phyloP scores from a whole-genome alignment of 2,797 vertebrate species.

The Sebastes umbrosus region DNA sequence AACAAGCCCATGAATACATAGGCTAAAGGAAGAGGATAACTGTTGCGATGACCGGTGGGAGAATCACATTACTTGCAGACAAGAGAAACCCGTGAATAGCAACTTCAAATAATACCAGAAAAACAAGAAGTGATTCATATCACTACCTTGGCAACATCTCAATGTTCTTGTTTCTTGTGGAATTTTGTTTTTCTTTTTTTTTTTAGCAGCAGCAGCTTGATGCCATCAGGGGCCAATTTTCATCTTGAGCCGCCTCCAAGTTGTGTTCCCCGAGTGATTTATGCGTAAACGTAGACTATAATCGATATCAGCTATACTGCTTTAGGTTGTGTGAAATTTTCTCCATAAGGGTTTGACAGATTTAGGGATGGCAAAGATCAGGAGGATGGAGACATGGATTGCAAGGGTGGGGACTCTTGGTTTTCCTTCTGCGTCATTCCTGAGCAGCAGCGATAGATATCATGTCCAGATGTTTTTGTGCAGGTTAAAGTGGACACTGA shows the following conservation, averaged over 20 bases:
- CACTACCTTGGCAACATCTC: conserved; percentile 44
- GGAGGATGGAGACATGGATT: conserved; percentile 22
- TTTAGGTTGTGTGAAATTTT: conserved; percentile 20
- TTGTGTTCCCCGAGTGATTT: conserved; percentile 40
- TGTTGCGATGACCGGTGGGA: conserved; percentile 24
- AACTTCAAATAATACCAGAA: conserved; percentile 31
- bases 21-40: conserved; percentile 18
- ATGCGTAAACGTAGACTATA: conserved; percentile 33
- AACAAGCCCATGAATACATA: conserved; percentile 14
- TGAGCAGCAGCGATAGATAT: conserved; percentile 33
- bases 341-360: conserved; percentile 22
- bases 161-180: background rate
- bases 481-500: conserved; percentile 19
- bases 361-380: conserved; percentile 46
- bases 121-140: conserved; percentile 37
- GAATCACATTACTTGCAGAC: conserved; percentile 48
- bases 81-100: conserved; percentile 34
- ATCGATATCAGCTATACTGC: conserved; percentile 34
- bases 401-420: conserved; percentile 20
- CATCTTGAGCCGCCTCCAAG: conserved; percentile 17
- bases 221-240: conserved; percentile 49
- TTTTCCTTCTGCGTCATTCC: conserved; percentile 48
- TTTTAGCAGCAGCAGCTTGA: background rate
- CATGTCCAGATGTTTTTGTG: conserved; percentile 62
- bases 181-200: background rate